These are phyloP conservation scores for Myiothlypis chrysogaster DNA, from an alignment of 2,797 vertebrate species.

Conservation along the genomic window DNA sequence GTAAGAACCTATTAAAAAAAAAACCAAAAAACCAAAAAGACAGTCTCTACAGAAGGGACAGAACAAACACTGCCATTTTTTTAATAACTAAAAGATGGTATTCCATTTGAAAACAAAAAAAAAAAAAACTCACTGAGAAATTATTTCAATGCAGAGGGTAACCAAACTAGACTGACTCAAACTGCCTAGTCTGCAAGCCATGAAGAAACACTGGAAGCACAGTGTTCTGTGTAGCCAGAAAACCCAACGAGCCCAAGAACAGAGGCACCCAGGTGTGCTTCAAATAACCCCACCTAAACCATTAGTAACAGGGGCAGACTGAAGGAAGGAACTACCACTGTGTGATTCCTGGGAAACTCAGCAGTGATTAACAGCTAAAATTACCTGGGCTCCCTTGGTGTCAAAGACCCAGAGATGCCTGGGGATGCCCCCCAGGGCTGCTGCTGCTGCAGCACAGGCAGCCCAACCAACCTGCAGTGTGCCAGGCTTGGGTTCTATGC, in stretches of 20 bases:
- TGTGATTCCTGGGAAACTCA: background rate
- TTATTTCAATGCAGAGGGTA: background rate
- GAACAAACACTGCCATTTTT: background rate
- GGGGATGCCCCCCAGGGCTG: background rate
- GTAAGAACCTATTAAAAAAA: background rate
- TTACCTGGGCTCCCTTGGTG: fast-evolving
- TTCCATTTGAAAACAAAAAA: background rate
- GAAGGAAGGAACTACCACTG: background rate
- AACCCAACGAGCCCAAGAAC: background rate
- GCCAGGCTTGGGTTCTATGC: background rate
- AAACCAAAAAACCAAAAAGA: too few species aligned
- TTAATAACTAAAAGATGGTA: background rate
- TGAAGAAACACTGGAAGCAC: background rate
- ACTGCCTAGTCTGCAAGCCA: background rate
- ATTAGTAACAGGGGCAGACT: background rate
- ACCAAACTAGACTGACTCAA: background rate
- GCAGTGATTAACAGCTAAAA: background rate
- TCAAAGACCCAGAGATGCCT: background rate
- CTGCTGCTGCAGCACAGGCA: background rate
- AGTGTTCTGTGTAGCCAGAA: background rate
- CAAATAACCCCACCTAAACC: background rate
- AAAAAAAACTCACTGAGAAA: background rate
- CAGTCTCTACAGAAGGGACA: background rate
- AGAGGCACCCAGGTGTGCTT: background rate
- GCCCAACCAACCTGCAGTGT: fast-evolving